Evolutionary conservation across 30 jellyfish, hydroid and myxozoan species (phyloP), one percentile per base, ranked within the genome.

Genomic region (Morbakka virulenta): DNA sequence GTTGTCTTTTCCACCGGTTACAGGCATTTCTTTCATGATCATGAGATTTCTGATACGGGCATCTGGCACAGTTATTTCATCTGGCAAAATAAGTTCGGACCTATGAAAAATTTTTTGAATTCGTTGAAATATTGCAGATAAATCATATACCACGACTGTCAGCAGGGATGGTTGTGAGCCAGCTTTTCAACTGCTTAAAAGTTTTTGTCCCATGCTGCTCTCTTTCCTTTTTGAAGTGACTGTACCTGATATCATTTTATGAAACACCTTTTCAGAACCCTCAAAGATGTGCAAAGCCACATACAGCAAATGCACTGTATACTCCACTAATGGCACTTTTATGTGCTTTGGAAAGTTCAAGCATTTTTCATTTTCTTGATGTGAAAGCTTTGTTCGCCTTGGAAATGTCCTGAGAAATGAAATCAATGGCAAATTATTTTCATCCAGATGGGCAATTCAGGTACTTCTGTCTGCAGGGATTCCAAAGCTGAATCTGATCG

Each of bases 401-500:
- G 81, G 89, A 78, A 81, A 64, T 32, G 82, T 24, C 27, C 89
- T 34, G 74, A 78, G 48, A 65, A 78, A 78, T 32, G 89, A 63
- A 21, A 47, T 20, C 64, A 78, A 31, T 9, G 89, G 23, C 72
- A 78, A 52, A 48, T 63, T 74, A 79, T 79, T 65, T 79, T 65
- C 90, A 79, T 79, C 83, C 77, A 67, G 83, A 48, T 50, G 61
- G 83, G 30, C 22, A 79, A 52, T 51, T 65, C 83, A 65, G 90
- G 76, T 50, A 65, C 66, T 26, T 63, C 33, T 23, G 89, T 30
- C 65, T 79, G 76, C 22, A 79, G 83, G 31, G 90, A 65, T 57
- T 79, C 90, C 83, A 79, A 50, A 26, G 90, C 90, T 49, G 70
- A 51, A 53, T 81, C 93, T 35, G 93, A 81, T 35, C 79, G 64